phyloP scores from a whole-genome alignment of 2,113 vertebrate species.

The Phaethornis superciliosus region DNA sequence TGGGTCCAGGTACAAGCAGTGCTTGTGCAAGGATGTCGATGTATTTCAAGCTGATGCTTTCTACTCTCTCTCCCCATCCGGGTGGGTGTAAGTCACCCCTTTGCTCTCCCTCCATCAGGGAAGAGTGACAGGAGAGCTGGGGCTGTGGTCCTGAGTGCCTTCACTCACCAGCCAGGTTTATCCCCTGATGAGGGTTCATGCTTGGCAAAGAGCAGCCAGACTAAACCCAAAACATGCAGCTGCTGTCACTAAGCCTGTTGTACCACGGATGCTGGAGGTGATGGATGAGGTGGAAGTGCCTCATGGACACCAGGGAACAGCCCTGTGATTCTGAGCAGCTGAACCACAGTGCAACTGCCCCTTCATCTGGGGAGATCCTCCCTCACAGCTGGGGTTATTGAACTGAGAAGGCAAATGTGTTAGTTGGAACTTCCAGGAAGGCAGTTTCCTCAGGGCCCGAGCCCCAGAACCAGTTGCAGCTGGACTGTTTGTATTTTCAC shows the following conservation, averaged over 20 bases:
- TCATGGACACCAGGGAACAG: background rate
- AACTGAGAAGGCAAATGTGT: background rate
- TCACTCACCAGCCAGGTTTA: background rate
- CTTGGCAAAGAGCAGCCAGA: background rate
- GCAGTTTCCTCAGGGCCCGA: background rate
- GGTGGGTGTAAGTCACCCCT: background rate
- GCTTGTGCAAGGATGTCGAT: background rate
- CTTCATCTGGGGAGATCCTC: background rate
- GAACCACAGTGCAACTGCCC: background rate
- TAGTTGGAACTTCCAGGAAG: background rate
- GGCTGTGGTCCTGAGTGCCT: background rate
- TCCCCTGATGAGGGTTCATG: background rate
- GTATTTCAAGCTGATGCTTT: background rate
- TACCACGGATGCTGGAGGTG: background rate
- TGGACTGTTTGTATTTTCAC: background rate
- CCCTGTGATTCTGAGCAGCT: rapidly evolving
- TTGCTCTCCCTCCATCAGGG: background rate
- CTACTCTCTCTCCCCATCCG: rapidly evolving
- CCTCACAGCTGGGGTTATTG: rapidly evolving
- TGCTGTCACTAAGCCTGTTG: rapidly evolving
- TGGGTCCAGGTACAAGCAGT: background rate
- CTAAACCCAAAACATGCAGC: background rate
- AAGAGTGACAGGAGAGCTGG: background rate
- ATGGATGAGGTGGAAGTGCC: background rate
- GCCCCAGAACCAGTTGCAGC: background rate